These are phyloP conservation scores for Sepioteuthis lessoniana DNA, from an alignment of 2,888 invertebrate genomes.

Conservation along the genomic window DNA sequence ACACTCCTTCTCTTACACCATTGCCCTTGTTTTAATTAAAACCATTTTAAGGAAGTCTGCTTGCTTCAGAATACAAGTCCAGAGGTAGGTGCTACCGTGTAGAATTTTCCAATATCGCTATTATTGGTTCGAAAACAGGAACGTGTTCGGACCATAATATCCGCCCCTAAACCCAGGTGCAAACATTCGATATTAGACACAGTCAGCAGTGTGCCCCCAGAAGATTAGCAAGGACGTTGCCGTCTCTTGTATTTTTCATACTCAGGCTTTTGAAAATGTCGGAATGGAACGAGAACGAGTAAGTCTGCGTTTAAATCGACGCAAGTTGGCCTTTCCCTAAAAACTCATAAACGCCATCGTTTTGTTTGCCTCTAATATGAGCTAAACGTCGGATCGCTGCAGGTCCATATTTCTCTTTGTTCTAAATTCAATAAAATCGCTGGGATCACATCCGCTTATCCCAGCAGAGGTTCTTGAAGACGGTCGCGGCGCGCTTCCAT, in stretches of 20 bases:
- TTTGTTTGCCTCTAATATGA: conserved; percentile 33
- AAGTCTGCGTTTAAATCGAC: background rate
- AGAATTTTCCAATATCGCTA: conserved; percentile 10
- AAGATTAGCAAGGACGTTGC: background rate
- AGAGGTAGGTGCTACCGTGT: background rate
- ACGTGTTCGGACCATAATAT: conserved; percentile 23
- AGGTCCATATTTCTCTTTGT: conserved; percentile 9
- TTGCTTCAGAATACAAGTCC: background rate
- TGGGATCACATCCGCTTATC: conserved; percentile 33
- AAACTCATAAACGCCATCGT: conserved; percentile 9
- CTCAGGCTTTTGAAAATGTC: conserved; percentile 12
- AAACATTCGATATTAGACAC: conserved; percentile 33
- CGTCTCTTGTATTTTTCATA: background rate
- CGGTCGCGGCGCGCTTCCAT: background rate
- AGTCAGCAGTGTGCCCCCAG: conserved; percentile 33
- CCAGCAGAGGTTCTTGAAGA: conserved; percentile 11
- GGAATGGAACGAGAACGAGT: background rate
- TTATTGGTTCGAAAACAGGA: conserved; percentile 33
- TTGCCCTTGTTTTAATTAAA: conserved; percentile 10
- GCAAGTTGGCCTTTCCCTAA: background rate
- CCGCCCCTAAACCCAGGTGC: conserved; percentile 33
- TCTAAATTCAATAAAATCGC: conserved; percentile 10
- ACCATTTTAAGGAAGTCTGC: conserved; percentile 4
- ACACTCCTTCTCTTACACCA: background rate
- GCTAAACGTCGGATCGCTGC: conserved; percentile 33